phyloP scores from a whole-genome alignment of 1,140 invertebrate species.

The Cephus cinctus region DNA sequence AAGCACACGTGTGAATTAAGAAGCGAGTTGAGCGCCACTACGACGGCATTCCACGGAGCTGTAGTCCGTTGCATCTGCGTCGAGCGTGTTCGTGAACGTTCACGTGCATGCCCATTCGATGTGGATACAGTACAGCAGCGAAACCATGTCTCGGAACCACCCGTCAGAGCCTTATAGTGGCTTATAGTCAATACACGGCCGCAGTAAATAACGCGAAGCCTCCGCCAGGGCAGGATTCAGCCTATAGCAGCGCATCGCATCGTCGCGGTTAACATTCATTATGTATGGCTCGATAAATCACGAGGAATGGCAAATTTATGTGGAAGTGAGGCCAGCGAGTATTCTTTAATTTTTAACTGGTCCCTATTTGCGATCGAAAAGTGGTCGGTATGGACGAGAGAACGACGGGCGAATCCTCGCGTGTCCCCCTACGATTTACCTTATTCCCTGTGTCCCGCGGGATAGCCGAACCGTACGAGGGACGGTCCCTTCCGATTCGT shows the following conservation, averaged over 20 bases:
- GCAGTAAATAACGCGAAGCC: conserved; percentile 31
- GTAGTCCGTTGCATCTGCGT: conserved; percentile 41
- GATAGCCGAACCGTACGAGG: no score
- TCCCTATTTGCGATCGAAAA: conserved; percentile 17
- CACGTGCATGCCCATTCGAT: conserved; percentile 32
- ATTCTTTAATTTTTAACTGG: conserved; percentile 37
- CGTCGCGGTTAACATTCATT: conserved; percentile 38
- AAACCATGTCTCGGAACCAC: conserved; percentile 33
- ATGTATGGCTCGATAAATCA: conserved; percentile 44
- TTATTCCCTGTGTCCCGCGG: no score
- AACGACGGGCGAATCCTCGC: no score
- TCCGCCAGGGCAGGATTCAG: conserved; percentile 18
- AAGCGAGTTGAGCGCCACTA: conserved; percentile 56
- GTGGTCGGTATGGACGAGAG: no score
- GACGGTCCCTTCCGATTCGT: no score
- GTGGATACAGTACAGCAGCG: conserved; percentile 23
- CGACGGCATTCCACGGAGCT: conserved; percentile 52
- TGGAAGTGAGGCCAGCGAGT: conserved; percentile 26
- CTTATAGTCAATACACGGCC: conserved; percentile 27
- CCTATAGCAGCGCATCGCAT: conserved; percentile 15
- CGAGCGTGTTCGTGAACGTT: conserved; percentile 32
- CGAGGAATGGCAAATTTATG: conserved; percentile 40
- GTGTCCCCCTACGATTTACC: no score
- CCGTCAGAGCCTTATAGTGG: conserved; percentile 24
- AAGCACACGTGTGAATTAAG: conserved; percentile 44